Percentiles rank a stretch among this genome's conserved stretches.
phyloP scores from a whole-genome alignment of 2,797 vertebrate genomes.

The Poecilia velifera region DNA sequence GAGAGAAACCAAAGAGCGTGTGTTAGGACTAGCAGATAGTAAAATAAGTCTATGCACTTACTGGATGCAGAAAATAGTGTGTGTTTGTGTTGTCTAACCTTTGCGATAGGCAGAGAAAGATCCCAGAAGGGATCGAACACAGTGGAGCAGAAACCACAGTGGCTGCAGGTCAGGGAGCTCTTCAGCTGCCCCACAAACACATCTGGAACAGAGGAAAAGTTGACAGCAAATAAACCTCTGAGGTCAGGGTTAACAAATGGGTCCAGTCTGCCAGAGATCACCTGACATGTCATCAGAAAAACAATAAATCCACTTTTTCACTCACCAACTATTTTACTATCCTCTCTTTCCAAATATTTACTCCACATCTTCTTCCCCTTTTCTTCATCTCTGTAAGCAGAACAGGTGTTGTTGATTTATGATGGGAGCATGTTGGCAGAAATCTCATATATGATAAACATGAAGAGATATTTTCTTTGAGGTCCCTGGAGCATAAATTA shows the following conservation, averaged over 20 bases:
- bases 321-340: constrained; percentile 95
- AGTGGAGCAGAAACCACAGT: constrained; percentile 92
- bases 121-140: constrained; percentile 98
- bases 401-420: constrained; percentile 5
- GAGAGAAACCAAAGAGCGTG: constrained; percentile 32
- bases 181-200: constrained; percentile 96
- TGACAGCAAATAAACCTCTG: neutral
- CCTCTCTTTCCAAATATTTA: constrained; percentile 94
- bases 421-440: neutral
- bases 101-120: constrained; percentile 91
- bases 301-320: constrained; percentile 15
- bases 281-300: neutral
- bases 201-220: constrained; percentile 76
- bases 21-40: constrained; percentile 31
- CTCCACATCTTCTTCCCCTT: constrained; percentile 97
- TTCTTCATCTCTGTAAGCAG: constrained; percentile 87
- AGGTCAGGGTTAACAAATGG: neutral
- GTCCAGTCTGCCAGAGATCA: neutral
- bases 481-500: neutral
- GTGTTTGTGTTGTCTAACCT: constrained; percentile 79
- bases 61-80: constrained; percentile 62
- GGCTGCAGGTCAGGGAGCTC: constrained; percentile 92
- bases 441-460: neutral
- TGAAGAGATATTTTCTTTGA: neutral
- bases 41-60: constrained; percentile 1